Percentiles rank a stretch among this genome's conserved stretches.
Conservation (phyloP, 2,797 vertebrate species). For the Scleropages formosus region DNA sequence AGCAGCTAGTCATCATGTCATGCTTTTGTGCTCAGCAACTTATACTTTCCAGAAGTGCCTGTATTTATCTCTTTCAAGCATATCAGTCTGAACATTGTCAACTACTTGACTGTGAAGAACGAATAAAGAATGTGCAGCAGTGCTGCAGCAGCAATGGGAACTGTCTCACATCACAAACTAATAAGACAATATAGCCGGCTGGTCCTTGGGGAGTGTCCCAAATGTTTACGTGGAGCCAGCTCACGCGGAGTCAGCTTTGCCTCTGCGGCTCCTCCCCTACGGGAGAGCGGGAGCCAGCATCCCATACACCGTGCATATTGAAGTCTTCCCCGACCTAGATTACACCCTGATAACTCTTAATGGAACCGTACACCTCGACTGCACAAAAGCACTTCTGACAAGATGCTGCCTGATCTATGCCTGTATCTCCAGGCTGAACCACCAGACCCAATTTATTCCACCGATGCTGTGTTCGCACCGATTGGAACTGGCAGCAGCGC, state of each 20-base stretch:
- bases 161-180: neutral
- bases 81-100: slow-evolving; percentile 3
- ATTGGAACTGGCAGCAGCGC: slow-evolving; percentile 62
- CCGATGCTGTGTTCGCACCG: slow-evolving; percentile 57
- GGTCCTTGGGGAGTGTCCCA: neutral
- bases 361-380: slow-evolving; percentile 6
- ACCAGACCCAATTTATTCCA: slow-evolving; percentile 55
- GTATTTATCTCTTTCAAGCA: neutral
- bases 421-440: slow-evolving; percentile 45
- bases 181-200: neutral
- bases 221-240: neutral
- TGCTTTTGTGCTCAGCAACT: too few species aligned
- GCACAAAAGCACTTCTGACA: neutral
- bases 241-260: neutral
- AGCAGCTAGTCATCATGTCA: too few species aligned
- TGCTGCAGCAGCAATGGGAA: neutral
- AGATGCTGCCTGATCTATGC: slow-evolving; percentile 19
- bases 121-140: neutral
- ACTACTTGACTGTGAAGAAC: neutral
- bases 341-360: slow-evolving; percentile 21
- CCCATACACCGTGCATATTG: slow-evolving; percentile 14
- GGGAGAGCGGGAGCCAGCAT: neutral
- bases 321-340: slow-evolving; percentile 26
- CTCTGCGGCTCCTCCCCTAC: neutral
- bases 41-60: too few species aligned